Evolutionary conservation across 2,888 invertebrate species (phyloP), one percentile per base, ranked within the genome.

Genomic region (Sympetrum striolatum): DNA sequence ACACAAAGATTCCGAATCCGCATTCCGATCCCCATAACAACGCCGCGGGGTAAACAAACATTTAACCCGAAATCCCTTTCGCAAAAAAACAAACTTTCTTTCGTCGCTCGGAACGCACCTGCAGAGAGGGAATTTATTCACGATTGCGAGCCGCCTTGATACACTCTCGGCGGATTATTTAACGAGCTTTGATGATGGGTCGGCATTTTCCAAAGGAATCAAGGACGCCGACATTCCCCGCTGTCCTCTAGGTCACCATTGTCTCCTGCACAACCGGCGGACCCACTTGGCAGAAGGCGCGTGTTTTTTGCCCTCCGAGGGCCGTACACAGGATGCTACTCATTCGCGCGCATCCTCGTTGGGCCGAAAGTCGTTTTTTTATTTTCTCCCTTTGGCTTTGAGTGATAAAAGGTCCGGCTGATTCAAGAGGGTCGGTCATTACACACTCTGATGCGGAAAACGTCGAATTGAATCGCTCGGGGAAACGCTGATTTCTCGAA

Each of bases 291-390:
- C 73, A 73, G 31, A 25, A 31, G 73, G 73, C 2, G 73, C 3
- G 73, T 14, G 73, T 53, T 73, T 73, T 73, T 73, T 25, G 6
- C 73, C 73, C 64, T 64, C n/a, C 64, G 64, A 64, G 64, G 25
- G n/a, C 64, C 73, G 86, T 37, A 86, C 60, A 86, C 86, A 86
- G 86, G 86, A 86, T 86, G 86, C 86, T 58, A 60, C 60, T 86
- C 58, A 86, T 86, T 86, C 86, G 86, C 86, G 82, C 82, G 86
- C 86, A 86, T 86, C 86, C 86, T 86, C 60, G 86, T 86, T 86
- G 60, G 53, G 82, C 44, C 58, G 64, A 64, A 64, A 64, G 64
- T 64, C 22, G n/a, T 64, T 64, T 64, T 60, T 64, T 64, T 64
- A 64, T 64, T 64, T 64, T 8, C 64, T 64, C 64, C 64, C 64